A percentile compares a stretch with the other conserved stretches of the same genome.
These are phyloP conservation scores for Sinotaia quadrata DNA, from an alignment of 2,888 invertebrate genomes.

Conservation along the genomic window DNA sequence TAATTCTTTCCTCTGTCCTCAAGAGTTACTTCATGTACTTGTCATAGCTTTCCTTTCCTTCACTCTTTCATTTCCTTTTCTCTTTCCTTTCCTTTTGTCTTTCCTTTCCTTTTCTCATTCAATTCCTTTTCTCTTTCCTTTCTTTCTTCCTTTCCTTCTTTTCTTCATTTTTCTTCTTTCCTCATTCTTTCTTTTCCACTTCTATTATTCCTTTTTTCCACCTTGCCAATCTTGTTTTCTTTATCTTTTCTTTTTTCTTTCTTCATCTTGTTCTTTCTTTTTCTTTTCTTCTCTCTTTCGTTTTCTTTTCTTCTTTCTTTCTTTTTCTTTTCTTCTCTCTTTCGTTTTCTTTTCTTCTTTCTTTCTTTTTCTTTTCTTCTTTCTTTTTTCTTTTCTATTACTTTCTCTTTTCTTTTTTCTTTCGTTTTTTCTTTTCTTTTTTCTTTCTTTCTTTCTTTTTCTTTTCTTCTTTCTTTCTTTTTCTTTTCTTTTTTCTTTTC, in stretches of 20 bases:
- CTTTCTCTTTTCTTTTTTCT: background rate
- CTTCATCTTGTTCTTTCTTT: background rate
- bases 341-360: background rate
- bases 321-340: background rate
- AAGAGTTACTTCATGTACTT: no score
- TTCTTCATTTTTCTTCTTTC: background rate
- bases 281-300: background rate
- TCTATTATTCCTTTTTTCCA: background rate
- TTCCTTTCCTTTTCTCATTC: background rate
- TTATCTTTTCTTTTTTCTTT: background rate
- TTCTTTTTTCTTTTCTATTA: background rate
- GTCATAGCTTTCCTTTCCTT: no score
- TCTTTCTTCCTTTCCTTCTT: background rate
- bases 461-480: background rate
- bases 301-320: background rate
- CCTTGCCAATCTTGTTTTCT: background rate
- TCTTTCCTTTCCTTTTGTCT: background rate
- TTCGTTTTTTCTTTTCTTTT: background rate
- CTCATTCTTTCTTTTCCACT: background rate
- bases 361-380: constrained; percentile 4
- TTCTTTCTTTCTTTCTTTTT: background rate
- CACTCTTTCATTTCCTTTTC: background rate
- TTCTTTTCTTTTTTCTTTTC: background rate
- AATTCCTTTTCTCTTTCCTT: background rate
- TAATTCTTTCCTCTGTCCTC: no score